Evolutionary conservation across 2,797 vertebrate species (phyloP), one percentile per base, ranked within the genome.

Genomic region (Emys orbicularis): DNA sequence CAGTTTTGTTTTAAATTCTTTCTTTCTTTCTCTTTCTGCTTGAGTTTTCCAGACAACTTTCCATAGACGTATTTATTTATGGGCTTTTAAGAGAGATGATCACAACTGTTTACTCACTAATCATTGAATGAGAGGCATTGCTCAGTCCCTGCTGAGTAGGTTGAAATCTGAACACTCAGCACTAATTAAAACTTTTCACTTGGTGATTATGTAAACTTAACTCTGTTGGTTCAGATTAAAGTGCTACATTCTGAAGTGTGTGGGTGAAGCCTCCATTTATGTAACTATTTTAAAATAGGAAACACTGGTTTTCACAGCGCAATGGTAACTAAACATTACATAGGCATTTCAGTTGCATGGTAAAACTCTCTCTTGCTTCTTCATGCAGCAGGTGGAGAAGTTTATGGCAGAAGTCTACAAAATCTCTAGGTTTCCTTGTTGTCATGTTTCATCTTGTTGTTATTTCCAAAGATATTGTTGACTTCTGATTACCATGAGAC

Each of bases 141-240:
- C 27, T 85, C 83, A 12, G 57, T 57, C 85, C 19, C 54, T 86
- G 10, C 49, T 91, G 25, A 31, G 9, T 68, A 81, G 90, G 74
- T 79, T 3, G 88, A 88, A 95, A 94, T 84, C 52, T 94, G 88
- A 84, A 95, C 68, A 72, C 49, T 84, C 88, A 83, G 13, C 34
- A n/a, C 31, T 87, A 79, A 87, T 86, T 89, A 34, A 31, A 79
- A 52, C 8, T 59, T 94, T 80, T 89, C n/a, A 31, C 61, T 93
- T 89, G 52, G 86, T 84, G 34, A 50, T 90, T 96, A 90, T 89
- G 79, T 81, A 72, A 85, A 68, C 18, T 93, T 91, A 80, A 88
- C 84, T 61, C 92, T 76, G 80, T 93, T 74, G 59, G 34, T 37
- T 93, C 57, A 68, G 52, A 76, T 90, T 9, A 52, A 41, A 91